Conservation (phyloP, 2,888 invertebrate species). For the Cantharis lateralis region DNA sequence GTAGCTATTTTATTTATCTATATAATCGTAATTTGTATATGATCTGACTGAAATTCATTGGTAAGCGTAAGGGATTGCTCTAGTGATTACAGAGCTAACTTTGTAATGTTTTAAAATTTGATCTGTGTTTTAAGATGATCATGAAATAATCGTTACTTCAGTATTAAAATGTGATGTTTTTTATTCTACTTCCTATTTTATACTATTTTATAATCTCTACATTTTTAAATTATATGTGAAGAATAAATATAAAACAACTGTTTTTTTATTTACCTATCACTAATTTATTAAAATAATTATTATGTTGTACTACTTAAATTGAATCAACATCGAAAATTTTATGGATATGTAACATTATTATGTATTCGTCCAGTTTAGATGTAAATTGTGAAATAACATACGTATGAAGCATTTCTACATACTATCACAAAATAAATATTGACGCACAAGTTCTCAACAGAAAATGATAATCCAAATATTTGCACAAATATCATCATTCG, state of each 20-base stretch:
- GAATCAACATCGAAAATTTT: too few species aligned
- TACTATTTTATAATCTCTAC: background rate
- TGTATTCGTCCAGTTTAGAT: background rate
- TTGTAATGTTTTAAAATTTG: background rate
- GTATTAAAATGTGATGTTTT: background rate
- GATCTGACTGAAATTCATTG: background rate
- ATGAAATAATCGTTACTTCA: background rate
- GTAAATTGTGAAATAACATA: background rate
- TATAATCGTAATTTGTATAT: background rate
- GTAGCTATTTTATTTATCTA: background rate
- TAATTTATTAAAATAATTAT: too few species aligned
- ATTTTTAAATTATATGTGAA: background rate
- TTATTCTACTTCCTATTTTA: background rate
- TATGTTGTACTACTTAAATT: too few species aligned
- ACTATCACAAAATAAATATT: too few species aligned
- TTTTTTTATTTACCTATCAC: background rate
- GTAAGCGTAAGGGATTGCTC: background rate
- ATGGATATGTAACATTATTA: too few species aligned
- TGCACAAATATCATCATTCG: too few species aligned
- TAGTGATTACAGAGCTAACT: background rate
- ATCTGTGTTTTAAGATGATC: background rate
- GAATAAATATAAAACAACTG: background rate
- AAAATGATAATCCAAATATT: too few species aligned
- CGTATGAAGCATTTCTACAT: background rate
- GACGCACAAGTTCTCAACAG: too few species aligned